These are phyloP conservation scores for Himalopsyche anomala DNA, from an alignment of 2,888 invertebrate species.

Conservation along the genomic window DNA sequence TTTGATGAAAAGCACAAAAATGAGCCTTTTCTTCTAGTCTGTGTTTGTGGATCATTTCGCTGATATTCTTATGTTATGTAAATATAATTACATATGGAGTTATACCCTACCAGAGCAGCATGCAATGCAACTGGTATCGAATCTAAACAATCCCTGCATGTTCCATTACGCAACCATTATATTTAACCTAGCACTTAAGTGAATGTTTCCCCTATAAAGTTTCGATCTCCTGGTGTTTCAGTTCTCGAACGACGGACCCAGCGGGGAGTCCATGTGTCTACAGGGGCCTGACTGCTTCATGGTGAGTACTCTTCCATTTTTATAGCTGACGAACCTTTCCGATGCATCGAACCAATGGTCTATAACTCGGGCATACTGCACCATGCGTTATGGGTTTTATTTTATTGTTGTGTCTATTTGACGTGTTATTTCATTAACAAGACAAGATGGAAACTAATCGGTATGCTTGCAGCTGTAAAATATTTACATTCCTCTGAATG, in stretches of 20 bases:
- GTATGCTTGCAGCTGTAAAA: conserved; percentile 48
- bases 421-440: conserved; percentile 54
- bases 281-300: conserved; percentile 85
- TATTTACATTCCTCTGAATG: conserved; percentile 52
- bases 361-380: conserved; percentile 44
- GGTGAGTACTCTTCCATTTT: conserved; percentile 74
- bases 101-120: conserved; percentile 37
- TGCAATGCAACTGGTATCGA: conserved; percentile 46
- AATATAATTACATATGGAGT: background rate
- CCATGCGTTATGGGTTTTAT: conserved; percentile 51
- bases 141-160: conserved; percentile 51
- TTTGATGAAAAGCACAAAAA: no score
- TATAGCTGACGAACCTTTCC: conserved; percentile 19
- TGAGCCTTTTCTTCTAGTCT: no score
- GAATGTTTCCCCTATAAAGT: conserved; percentile 67
- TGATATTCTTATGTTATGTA: background rate
- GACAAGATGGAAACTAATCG: conserved; percentile 57
- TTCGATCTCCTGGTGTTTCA: conserved; percentile 74
- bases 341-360: conserved; percentile 23
- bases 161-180: conserved; percentile 63
- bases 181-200: conserved; percentile 66
- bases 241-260: conserved; percentile 80
- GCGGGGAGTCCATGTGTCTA: conserved; percentile 82
- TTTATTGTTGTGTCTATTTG: conserved; percentile 49
- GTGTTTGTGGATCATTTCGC: no score